Evolutionary conservation across 37 sponge, comb jelly and placozoan species (phyloP).

Genomic region (Chondrosia reniformis): DNA sequence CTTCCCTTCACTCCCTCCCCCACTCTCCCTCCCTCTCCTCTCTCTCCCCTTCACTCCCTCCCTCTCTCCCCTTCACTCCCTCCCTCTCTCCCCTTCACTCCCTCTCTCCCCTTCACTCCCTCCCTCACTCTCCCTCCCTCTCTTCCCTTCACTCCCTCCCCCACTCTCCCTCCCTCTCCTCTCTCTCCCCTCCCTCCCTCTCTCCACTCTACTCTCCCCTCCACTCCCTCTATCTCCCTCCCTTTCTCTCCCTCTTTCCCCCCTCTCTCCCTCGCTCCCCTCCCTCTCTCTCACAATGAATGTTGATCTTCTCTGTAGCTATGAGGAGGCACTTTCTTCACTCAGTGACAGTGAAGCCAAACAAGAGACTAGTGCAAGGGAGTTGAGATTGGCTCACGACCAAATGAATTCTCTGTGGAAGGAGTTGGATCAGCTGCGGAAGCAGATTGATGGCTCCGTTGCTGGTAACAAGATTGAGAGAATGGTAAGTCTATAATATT

Average conservation of each 20-base stretch:
- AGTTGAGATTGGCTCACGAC: conserved; percentile 71
- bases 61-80: conserved; percentile 9
- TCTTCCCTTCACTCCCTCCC: background rate
- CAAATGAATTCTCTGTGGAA: conserved; percentile 72
- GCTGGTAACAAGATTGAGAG: background rate
- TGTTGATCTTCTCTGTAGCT: conserved; percentile 1
- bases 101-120: background rate
- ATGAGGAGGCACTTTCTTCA: conserved; percentile 74
- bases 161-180: conserved; percentile 12
- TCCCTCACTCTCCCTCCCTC: conserved; percentile 15
- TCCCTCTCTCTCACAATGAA: background rate
- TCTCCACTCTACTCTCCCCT: background rate
- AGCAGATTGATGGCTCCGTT: conserved; percentile 35
- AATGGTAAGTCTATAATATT: background rate
- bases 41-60: background rate
- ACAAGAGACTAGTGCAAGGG: conserved; percentile 61
- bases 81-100: background rate
- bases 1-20: background rate
- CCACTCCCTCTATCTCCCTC: background rate
- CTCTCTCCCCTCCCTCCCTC: background rate
- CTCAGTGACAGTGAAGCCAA: conserved; percentile 82
- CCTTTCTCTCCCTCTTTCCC: background rate
- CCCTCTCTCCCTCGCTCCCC: background rate
- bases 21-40: background rate
- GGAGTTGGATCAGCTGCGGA: conserved; percentile 47